Evolutionary conservation across 2,888 invertebrate genomes (phyloP).

Genomic region (Xanthia icteritia): DNA sequence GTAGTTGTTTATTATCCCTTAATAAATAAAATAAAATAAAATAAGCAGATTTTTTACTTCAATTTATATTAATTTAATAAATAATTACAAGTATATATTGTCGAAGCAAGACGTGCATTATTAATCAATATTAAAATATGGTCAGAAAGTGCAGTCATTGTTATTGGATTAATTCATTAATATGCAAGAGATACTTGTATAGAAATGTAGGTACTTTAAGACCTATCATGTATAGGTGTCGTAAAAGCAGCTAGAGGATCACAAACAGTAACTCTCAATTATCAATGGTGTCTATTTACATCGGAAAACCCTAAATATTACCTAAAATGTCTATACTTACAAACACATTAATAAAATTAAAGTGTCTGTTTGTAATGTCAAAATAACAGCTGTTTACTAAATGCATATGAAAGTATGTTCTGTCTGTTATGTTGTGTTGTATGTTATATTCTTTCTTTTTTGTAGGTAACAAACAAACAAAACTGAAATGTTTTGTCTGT

Average conservation of each 20-base stretch:
- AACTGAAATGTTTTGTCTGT: too few species aligned
- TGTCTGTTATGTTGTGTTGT: too few species aligned
- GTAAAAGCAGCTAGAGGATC: background rate
- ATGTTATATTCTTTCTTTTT: too few species aligned
- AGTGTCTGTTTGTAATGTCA: too few species aligned
- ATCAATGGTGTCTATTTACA: background rate
- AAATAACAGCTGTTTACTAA: too few species aligned
- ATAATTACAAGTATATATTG: background rate
- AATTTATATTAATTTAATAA: too few species aligned
- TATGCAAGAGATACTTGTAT: background rate
- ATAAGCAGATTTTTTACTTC: too few species aligned
- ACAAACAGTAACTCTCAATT: background rate
- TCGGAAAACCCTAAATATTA: background rate
- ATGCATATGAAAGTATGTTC: too few species aligned
- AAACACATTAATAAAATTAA: too few species aligned
- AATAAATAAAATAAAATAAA: too few species aligned
- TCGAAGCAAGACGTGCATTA: background rate
- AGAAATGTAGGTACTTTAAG: background rate
- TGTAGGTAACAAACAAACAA: too few species aligned
- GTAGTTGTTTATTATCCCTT: too few species aligned
- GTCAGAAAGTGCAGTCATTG: background rate
- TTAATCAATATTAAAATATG: slow-evolving; percentile 1
- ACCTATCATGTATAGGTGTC: background rate
- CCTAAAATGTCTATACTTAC: background rate
- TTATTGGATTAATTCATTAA: background rate